Percentiles rank a stretch among this genome's conserved stretches.
These are phyloP conservation scores for Lucilia cuprina DNA, from an alignment of 1,140 invertebrate species.

Conservation along the genomic window DNA sequence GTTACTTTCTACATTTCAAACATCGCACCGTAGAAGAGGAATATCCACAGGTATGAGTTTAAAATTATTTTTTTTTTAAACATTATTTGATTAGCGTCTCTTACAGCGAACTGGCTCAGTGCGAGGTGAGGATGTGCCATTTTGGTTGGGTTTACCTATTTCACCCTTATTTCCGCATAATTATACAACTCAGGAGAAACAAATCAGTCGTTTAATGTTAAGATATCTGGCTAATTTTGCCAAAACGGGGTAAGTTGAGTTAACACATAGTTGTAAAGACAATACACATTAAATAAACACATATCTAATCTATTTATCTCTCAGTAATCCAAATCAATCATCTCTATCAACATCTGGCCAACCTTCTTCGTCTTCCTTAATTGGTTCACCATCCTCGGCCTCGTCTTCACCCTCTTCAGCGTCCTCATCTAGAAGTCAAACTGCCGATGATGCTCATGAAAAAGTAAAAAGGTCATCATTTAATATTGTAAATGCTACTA, in stretches of 20 bases:
- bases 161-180: constrained; percentile 73
- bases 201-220: constrained; percentile 76
- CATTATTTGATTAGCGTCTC: neutral
- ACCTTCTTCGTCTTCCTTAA: constrained; percentile 34
- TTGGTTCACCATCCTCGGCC: neutral
- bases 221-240: constrained; percentile 86
- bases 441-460: neutral
- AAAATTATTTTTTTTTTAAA: neutral
- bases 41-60: constrained; percentile 72
- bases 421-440: neutral
- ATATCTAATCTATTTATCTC: neutral
- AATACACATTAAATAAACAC: no score
- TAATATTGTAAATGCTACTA: constrained; percentile 30
- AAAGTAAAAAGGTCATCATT: constrained; percentile 38
- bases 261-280: no score
- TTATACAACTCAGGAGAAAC: constrained; percentile 75
- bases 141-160: constrained; percentile 90
- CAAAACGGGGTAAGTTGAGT: constrained; percentile 74
- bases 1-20: constrained; percentile 89
- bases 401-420: constrained; percentile 20
- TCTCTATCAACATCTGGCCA: constrained; percentile 30
- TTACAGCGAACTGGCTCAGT: constrained; percentile 77
- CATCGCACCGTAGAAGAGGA: constrained; percentile 78
- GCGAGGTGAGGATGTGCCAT: constrained; percentile 94
- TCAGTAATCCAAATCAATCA: constrained; percentile 57